phyloP scores from a whole-genome alignment of 2,113 vertebrate species.

The Neofelis nebulosa region DNA sequence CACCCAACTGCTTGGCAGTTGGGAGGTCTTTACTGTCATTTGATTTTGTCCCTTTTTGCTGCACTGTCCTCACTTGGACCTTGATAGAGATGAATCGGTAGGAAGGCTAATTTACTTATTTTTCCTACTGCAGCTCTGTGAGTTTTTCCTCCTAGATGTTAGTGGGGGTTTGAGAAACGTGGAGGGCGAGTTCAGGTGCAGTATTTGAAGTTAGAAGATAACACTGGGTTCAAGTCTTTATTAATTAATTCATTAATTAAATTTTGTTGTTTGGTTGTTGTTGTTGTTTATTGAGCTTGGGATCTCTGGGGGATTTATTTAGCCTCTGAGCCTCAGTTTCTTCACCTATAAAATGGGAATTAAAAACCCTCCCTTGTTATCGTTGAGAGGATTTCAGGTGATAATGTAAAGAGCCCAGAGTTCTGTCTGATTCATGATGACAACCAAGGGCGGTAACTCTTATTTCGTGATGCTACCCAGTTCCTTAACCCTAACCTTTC shows the following conservation, averaged over 20 bases:
- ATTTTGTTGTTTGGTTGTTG: background rate
- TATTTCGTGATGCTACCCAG: background rate
- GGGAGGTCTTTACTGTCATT: background rate
- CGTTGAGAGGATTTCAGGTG: background rate
- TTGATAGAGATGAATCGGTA: background rate
- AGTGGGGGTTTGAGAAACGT: background rate
- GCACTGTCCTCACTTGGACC: background rate
- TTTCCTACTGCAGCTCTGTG: background rate
- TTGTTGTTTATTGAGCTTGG: background rate
- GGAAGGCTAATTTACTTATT: background rate
- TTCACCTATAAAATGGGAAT: background rate
- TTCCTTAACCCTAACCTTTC: background rate
- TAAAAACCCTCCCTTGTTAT: background rate
- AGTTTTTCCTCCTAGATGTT: background rate
- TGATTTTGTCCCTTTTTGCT: background rate
- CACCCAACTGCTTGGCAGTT: background rate
- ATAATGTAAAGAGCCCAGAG: background rate
- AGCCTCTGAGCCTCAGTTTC: background rate
- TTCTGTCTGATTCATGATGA: background rate
- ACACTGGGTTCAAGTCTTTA: background rate
- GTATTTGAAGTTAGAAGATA: background rate
- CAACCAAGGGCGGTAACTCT: background rate
- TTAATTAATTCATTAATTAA: background rate
- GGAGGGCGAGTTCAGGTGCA: background rate
- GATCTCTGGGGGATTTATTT: slow-evolving; percentile 12